Conservation (phyloP, 2,888 invertebrate genomes). For the Aporophyla lueneburgensis region DNA sequence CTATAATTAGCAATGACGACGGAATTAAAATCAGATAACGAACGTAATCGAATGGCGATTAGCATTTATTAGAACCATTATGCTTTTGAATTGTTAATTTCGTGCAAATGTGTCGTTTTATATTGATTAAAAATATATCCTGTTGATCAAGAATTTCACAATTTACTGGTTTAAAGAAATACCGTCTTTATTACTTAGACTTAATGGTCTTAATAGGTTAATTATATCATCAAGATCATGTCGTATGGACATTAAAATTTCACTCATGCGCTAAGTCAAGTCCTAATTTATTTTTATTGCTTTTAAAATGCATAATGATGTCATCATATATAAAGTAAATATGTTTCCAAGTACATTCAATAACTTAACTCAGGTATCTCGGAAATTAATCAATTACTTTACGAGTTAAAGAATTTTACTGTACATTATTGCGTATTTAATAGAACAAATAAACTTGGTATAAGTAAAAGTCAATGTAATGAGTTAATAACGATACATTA, state of each 20-base stretch:
- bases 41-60: constrained; percentile 64
- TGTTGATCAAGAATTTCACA: constrained; percentile 45
- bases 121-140: constrained; percentile 57
- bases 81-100: constrained; percentile 56
- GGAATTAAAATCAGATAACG: constrained; percentile 56
- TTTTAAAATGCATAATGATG: constrained; percentile 46
- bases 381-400: constrained; percentile 26
- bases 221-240: constrained; percentile 26
- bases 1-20: constrained; percentile 69
- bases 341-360: constrained; percentile 19
- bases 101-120: constrained; percentile 62
- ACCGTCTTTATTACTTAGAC: constrained; percentile 33
- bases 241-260: constrained; percentile 25
- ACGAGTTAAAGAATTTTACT: constrained; percentile 17
- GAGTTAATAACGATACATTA: too few relatives aligned
- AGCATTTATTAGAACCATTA: constrained; percentile 67
- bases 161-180: constrained; percentile 43
- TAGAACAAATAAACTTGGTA: neutral
- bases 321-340: constrained; percentile 29
- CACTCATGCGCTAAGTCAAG: constrained; percentile 21
- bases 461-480: neutral
- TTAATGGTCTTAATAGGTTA: constrained; percentile 31
- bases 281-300: constrained; percentile 55
- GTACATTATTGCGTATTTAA: constrained; percentile 24
- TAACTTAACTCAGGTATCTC: constrained; percentile 11